Percentiles rank a stretch among this genome's conserved stretches.
Evolutionary conservation across 2,888 invertebrate species (phyloP).

Genomic region (Himalopsyche kuldschensis): DNA sequence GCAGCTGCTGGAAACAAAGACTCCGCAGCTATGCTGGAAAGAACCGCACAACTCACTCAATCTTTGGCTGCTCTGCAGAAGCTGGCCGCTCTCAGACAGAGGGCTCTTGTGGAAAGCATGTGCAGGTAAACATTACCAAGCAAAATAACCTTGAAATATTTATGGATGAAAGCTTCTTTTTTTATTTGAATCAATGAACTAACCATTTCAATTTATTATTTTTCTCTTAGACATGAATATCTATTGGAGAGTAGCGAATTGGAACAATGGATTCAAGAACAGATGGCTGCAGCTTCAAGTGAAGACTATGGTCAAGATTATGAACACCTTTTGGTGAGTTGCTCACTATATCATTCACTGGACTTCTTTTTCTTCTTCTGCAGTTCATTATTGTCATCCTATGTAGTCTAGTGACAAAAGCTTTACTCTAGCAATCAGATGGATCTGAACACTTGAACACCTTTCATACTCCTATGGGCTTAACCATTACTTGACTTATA

Average conservation of each 20-base stretch:
- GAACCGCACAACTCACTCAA: constrained; percentile 75
- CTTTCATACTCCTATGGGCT: no score
- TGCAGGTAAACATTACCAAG: constrained; percentile 55
- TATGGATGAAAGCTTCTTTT: no score
- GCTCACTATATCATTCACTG: background rate
- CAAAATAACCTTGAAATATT: no score
- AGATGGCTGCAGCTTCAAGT: constrained; percentile 83
- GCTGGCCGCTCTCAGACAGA: constrained; percentile 76
- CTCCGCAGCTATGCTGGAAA: constrained; percentile 74
- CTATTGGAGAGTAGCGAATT: constrained; percentile 87
- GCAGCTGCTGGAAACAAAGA: constrained; percentile 81
- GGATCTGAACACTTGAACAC: no score
- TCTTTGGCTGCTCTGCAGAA: constrained; percentile 80
- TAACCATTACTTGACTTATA: no score
- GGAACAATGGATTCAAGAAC: constrained; percentile 90
- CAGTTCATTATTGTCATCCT: background rate
- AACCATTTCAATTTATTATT: background rate
- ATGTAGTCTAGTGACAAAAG: no score
- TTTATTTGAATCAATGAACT: no score
- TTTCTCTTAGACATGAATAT: constrained; percentile 74
- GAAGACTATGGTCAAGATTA: constrained; percentile 96
- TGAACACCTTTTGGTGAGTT: constrained; percentile 76
- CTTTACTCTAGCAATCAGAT: no score
- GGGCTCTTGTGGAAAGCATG: constrained; percentile 87
- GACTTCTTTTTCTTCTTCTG: constrained; percentile 29